Evolutionary conservation across 64 coral and sea anemone genomes (phyloP), one percentile per base, ranked within the genome.

Genomic region (Astreopora myriophthalma): DNA sequence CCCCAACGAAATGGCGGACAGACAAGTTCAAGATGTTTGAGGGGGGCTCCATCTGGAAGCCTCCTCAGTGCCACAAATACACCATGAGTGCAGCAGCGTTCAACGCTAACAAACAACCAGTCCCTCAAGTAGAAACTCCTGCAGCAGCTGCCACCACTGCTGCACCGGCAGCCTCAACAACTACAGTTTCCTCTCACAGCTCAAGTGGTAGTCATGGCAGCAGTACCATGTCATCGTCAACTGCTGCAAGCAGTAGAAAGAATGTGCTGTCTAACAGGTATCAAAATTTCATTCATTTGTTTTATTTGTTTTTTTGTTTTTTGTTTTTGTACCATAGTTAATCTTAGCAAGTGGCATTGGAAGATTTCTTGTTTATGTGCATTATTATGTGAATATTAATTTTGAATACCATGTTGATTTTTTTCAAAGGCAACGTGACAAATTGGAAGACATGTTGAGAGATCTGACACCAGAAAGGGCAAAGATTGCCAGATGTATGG

Each of bases 21-120:
- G 94, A 99, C 22, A 93, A 99, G 72, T 99, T 99, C 40, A 72
- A 76, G 12, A 99, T 99, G 97, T 99, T 99, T 79, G 65, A 48
- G 25, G 70, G 48, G 25, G 97, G 97, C 23, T 99, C 97, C 1
- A 44, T 92, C 65, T 99, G 97, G 97, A 89, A 87, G 33, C 97
- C 97, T 68, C 97, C 97, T 26, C 87, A 91, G 2, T 99, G 97
- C 20, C 92, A 85, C 22, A 91, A 95, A 39, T 99, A 99, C 71
- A 78, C 81, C 9, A 83, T 83, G 79, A 83, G 79, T 57, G 67
- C 84, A 40, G 94, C 80, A 34, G 90, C 86, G n/a, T 84, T 83
- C n/a, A 36, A 73, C 3, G 57, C 88, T 2, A 48, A 35, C 9
- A 69, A 65, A 42, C 86, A 82, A 85, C 65, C 70, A 42, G 58